Conservation (phyloP, 1,140 invertebrate genomes). For the Psilanteris sp. region DNA sequence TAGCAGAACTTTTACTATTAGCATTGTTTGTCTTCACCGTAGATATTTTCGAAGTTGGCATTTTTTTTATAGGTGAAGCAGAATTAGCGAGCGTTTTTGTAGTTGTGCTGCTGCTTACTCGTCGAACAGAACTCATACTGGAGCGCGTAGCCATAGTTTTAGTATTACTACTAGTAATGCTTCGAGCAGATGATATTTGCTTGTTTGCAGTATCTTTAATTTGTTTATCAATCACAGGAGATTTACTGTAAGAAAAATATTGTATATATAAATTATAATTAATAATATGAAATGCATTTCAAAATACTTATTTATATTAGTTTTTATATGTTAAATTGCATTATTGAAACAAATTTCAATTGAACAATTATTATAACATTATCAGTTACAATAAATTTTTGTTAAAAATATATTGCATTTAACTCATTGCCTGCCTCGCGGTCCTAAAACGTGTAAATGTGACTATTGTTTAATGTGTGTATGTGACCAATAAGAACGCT, state of each 20-base stretch:
- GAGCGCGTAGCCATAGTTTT: slow-evolving; percentile 62
- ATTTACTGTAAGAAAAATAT: slow-evolving; percentile 57
- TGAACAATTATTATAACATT: too few relatives aligned
- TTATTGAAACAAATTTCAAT: too few relatives aligned
- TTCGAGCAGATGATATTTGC: slow-evolving; percentile 79
- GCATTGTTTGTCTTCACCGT: slow-evolving; percentile 76
- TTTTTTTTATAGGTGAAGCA: slow-evolving; percentile 67
- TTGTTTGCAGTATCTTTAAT: slow-evolving; percentile 83
- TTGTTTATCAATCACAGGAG: slow-evolving; percentile 80
- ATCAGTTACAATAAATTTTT: too few relatives aligned
- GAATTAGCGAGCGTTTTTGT: slow-evolving; percentile 47
- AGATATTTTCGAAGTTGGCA: slow-evolving; percentile 63
- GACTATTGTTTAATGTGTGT: too few relatives aligned
- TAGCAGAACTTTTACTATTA: slow-evolving; percentile 69
- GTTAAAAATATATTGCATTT: too few relatives aligned
- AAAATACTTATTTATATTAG: too few relatives aligned
- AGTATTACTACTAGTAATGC: slow-evolving; percentile 59
- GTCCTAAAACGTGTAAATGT: too few relatives aligned
- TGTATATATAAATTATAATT: not conserved
- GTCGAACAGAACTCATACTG: slow-evolving; percentile 69
- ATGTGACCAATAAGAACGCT: too few relatives aligned
- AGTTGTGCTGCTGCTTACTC: slow-evolving; percentile 74
- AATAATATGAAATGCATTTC: too few relatives aligned
- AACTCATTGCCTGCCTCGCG: too few relatives aligned
- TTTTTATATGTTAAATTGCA: too few relatives aligned